Evolutionary conservation across 2,113 vertebrate species (phyloP).

Genomic region (Cynocephalus volans): DNA sequence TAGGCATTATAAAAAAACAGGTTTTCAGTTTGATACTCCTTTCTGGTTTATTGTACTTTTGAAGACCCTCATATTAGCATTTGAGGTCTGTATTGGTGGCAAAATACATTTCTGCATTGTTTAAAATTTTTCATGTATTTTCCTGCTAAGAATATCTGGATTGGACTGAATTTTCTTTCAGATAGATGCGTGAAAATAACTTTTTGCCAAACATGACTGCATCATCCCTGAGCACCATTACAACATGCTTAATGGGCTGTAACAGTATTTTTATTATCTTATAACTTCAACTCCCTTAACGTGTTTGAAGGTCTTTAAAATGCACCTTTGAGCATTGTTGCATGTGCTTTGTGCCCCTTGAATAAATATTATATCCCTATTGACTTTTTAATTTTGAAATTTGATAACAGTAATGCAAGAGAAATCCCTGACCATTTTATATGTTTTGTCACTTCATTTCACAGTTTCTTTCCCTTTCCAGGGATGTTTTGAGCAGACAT

Average conservation of each 20-base stretch:
- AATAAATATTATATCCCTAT: slow-evolving; percentile 81
- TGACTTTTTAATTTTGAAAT: slow-evolving; percentile 85
- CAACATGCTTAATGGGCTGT: slow-evolving; percentile 81
- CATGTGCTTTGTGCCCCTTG: slow-evolving; percentile 76
- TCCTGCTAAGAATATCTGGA: slow-evolving; percentile 32
- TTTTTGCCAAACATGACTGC: slow-evolving; percentile 71
- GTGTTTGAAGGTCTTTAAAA: slow-evolving; percentile 76
- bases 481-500: slow-evolving; percentile 37
- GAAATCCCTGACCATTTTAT: slow-evolving; percentile 77
- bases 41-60: neutral
- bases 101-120: neutral
- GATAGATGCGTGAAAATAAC: slow-evolving; percentile 69
- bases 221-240: slow-evolving; percentile 71
- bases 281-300: slow-evolving; percentile 77
- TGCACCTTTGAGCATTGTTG: slow-evolving; percentile 79
- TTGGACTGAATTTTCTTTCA: slow-evolving; percentile 65
- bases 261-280: slow-evolving; percentile 84
- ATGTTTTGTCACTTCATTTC: slow-evolving; percentile 70
- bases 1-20: neutral
- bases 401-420: slow-evolving; percentile 79
- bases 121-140: neutral
- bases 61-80: neutral
- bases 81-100: neutral
- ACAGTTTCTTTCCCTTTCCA: slow-evolving; percentile 55
- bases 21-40: neutral